Conservation (phyloP, 1,140 invertebrate species). For the Drosophila baimaii region DNA sequence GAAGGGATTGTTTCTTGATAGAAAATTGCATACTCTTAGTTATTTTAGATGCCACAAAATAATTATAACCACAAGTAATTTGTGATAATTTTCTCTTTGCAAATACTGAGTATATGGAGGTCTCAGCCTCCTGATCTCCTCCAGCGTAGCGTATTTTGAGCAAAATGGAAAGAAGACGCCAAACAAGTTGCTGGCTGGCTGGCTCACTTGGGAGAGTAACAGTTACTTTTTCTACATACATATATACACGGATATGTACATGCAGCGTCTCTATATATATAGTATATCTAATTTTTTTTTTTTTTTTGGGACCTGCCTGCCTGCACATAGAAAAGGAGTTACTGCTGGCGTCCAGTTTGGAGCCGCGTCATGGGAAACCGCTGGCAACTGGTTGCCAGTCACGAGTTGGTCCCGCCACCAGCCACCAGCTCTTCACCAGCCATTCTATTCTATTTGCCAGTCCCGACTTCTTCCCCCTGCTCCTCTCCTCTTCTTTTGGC, state of each 20-base stretch:
- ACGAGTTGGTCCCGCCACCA: slow-evolving; percentile 61
- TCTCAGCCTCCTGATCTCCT: slow-evolving; percentile 17
- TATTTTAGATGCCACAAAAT: background rate
- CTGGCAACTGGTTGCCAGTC: slow-evolving; percentile 75
- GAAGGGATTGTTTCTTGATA: background rate
- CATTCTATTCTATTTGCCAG: slow-evolving; percentile 64
- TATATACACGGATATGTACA: slow-evolving; percentile 45
- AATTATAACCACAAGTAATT: background rate
- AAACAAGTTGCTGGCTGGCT: slow-evolving; percentile 76
- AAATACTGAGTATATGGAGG: background rate
- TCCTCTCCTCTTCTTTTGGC: slow-evolving; percentile 19
- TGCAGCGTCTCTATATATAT: slow-evolving; percentile 16
- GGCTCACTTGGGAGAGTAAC: slow-evolving; percentile 69
- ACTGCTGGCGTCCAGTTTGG: slow-evolving; percentile 59
- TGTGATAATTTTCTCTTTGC: background rate
- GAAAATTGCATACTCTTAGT: too few species aligned
- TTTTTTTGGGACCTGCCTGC: slow-evolving; percentile 57
- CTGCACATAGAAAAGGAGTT: slow-evolving; percentile 31
- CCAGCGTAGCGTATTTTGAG: slow-evolving; percentile 42
- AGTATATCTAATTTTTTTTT: slow-evolving; percentile 43
- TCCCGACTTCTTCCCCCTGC: background rate
- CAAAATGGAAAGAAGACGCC: slow-evolving; percentile 70
- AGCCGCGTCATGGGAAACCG: slow-evolving; percentile 59
- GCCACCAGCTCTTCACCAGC: slow-evolving; percentile 29
- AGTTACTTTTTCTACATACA: slow-evolving; percentile 72